Evolutionary conservation across 2,797 vertebrate species (phyloP).

Genomic region (Molossus molossus): DNA sequence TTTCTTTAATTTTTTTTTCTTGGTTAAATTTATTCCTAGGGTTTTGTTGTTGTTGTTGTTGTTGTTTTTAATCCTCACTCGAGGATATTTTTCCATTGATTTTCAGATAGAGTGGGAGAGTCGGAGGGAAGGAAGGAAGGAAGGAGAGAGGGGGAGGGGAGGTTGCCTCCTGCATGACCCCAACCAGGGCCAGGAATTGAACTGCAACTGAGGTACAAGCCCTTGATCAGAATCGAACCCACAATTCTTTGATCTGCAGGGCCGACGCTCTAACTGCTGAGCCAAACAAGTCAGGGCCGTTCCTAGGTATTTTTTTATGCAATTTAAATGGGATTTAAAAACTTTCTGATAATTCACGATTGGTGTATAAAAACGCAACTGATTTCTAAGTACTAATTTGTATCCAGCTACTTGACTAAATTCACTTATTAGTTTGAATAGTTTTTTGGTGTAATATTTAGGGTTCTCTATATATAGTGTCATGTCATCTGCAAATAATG

Average conservation of each 20-base stretch:
- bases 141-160: no score
- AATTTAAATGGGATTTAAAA: neutral
- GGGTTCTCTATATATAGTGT: neutral
- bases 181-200: no score
- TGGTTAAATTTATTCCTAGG: neutral
- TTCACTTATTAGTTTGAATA: neutral
- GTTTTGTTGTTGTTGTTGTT: neutral
- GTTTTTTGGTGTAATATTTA: neutral
- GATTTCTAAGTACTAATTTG: neutral
- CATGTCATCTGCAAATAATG: neutral
- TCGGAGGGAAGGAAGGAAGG: no score
- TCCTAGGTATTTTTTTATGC: neutral
- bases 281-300: neutral
- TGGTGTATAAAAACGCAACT: neutral
- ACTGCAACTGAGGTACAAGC: no score
- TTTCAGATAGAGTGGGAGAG: no score
- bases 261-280: no score
- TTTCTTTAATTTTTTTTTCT: neutral
- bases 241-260: no score
- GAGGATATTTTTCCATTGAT: no score
- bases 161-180: no score
- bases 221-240: no score
- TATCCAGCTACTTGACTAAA: neutral
- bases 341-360: neutral
- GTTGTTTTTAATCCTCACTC: no score